Percentiles rank a stretch among this genome's conserved stretches.
Evolutionary conservation across 2,113 vertebrate genomes (phyloP).

Genomic region (Leuciscus idus): DNA sequence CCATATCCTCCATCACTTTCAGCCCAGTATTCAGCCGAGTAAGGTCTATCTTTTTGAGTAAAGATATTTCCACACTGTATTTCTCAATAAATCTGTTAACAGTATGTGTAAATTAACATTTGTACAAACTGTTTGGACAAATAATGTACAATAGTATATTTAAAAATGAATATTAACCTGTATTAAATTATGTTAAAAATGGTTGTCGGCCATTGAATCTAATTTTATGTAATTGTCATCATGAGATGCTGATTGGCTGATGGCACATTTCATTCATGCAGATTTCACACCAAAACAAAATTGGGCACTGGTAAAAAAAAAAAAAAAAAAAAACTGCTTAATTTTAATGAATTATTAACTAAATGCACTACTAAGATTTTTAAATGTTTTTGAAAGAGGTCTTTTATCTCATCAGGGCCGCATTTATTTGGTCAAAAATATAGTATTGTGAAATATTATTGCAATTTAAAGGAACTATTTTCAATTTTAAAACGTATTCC

Average conservation of each 20-base stretch:
- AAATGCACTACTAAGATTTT: not conserved
- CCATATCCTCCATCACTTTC: not conserved
- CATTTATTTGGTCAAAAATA: not conserved
- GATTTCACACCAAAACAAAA: not conserved
- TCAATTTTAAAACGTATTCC: too few species aligned
- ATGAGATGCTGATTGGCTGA: too few species aligned
- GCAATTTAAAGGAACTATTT: too few species aligned
- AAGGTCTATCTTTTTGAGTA: not conserved
- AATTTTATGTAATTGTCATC: not conserved
- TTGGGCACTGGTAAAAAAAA: not conserved
- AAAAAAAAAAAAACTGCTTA: not conserved
- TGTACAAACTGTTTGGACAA: too few species aligned
- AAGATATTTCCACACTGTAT: not conserved
- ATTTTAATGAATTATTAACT: not conserved
- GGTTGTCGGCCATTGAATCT: not conserved
- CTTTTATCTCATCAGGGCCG: not conserved
- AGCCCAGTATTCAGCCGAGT: not conserved
- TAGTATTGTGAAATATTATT: not conserved
- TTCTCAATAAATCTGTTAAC: not conserved
- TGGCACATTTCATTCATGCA: too few species aligned
- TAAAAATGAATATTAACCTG: not conserved
- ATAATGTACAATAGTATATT: not conserved
- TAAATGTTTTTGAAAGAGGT: too few species aligned
- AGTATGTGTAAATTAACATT: not conserved
- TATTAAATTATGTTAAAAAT: not conserved